These are phyloP conservation scores for Dryobotodes eremita DNA, from an alignment of 2,888 invertebrate species.

Conservation along the genomic window DNA sequence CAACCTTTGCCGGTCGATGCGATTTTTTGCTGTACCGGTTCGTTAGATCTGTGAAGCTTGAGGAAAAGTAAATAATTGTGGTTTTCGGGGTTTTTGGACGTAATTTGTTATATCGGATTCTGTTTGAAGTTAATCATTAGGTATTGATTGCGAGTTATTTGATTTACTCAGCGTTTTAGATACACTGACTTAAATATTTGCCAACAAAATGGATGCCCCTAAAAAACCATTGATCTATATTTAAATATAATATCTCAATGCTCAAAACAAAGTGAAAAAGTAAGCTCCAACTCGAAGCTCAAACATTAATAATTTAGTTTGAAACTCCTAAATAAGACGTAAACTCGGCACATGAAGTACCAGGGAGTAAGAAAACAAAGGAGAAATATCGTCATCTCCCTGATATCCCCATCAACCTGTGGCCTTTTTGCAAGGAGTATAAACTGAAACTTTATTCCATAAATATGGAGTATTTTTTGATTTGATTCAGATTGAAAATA, in stretches of 20 bases:
- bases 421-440: conserved; percentile 25
- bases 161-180: neutral
- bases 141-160: conserved; percentile 12
- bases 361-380: conserved; percentile 49
- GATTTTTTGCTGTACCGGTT: conserved; percentile 49
- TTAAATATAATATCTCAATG: neutral
- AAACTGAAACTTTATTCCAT: conserved; percentile 21
- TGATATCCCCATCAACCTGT: conserved; percentile 23
- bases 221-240: neutral
- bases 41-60: conserved; percentile 37
- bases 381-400: conserved; percentile 50
- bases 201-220: conserved; percentile 6
- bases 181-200: conserved; percentile 5
- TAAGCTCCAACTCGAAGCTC: conserved; percentile 27
- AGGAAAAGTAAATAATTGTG: conserved; percentile 47
- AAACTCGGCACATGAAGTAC: conserved; percentile 30
- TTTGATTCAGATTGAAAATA: conserved; percentile 33
- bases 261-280: conserved; percentile 40
- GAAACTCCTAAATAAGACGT: conserved; percentile 38
- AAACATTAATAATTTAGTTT: conserved; percentile 55
- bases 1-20: conserved; percentile 48
- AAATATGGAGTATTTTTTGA: conserved; percentile 18
- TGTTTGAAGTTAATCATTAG: conserved; percentile 18
- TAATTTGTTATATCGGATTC: conserved; percentile 26
- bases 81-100: conserved; percentile 24